These are phyloP conservation scores for Rhizoglyphus robini DNA, from an alignment of 1,140 invertebrate genomes.

Conservation along the genomic window DNA sequence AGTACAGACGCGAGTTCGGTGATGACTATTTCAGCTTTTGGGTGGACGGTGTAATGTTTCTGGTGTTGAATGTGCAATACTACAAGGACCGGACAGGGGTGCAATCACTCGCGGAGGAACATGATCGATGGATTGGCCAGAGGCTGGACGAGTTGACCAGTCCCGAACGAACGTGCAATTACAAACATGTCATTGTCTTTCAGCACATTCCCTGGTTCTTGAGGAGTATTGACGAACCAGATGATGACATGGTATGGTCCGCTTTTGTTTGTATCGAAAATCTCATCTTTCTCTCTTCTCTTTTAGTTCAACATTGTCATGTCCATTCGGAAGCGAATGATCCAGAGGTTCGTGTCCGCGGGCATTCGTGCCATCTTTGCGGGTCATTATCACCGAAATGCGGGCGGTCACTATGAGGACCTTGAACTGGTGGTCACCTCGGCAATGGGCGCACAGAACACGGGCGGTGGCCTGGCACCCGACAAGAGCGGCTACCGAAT, in stretches of 20 bases:
- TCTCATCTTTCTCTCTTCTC: neutral
- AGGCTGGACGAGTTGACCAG: conserved; percentile 28
- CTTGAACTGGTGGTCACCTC: conserved; percentile 41
- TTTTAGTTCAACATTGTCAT: conserved; percentile 37
- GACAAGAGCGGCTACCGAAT: conserved; percentile 36
- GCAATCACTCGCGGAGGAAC: conserved; percentile 32
- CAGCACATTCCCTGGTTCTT: conserved; percentile 46
- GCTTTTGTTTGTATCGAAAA: conserved; percentile 8
- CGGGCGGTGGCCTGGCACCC: conserved; percentile 30
- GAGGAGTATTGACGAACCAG: conserved; percentile 32
- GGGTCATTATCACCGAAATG: conserved; percentile 45
- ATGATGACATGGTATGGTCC: conserved; percentile 13
- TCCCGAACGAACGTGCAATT: conserved; percentile 7
- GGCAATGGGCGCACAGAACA: conserved; percentile 42
- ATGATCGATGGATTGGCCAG: conserved; percentile 36
- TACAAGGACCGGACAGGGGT: conserved; percentile 30
- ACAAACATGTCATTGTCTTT: conserved; percentile 38
- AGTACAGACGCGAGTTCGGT: conserved; percentile 38
- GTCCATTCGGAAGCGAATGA: conserved; percentile 31
- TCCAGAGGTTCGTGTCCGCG: conserved; percentile 36
- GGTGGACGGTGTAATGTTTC: conserved; percentile 40
- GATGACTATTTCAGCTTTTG: conserved; percentile 45
- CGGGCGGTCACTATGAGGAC: conserved; percentile 36
- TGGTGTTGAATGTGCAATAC: conserved; percentile 43
- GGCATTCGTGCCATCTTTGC: conserved; percentile 41